Evolutionary conservation across 2,113 vertebrate genomes (phyloP).

Genomic region (Protomyctophum bolini): DNA sequence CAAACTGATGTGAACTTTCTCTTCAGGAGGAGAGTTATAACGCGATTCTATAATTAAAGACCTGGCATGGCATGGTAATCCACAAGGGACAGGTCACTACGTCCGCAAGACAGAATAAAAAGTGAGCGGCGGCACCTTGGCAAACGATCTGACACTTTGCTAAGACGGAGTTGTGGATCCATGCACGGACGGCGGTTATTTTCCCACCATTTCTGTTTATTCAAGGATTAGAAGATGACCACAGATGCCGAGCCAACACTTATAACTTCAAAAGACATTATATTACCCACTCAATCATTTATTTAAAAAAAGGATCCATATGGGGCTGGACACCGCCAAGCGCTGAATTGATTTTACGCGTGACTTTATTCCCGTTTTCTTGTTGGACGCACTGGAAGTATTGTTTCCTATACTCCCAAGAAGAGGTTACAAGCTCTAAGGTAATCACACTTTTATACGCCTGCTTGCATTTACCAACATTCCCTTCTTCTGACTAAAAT

Average conservation of each 20-base stretch:
- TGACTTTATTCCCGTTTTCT: slow-evolving; percentile 6
- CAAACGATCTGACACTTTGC: slow-evolving; percentile 38
- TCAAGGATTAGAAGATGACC: slow-evolving; percentile 52
- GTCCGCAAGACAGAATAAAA: slow-evolving; percentile 79
- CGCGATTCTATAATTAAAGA: slow-evolving; percentile 68
- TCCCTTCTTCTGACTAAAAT: neutral
- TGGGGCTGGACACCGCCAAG: neutral
- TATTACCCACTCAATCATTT: neutral
- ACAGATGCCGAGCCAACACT: slow-evolving; percentile 61
- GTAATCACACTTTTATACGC: neutral
- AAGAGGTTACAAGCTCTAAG: neutral
- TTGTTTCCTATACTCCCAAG: neutral
- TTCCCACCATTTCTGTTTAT: slow-evolving; percentile 59
- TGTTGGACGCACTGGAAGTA: slow-evolving; percentile 10
- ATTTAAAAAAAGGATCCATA: slow-evolving; percentile 12
- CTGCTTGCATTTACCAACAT: neutral
- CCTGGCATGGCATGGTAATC: slow-evolving; percentile 59
- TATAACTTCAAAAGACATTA: slow-evolving; percentile 59
- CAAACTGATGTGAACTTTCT: slow-evolving; percentile 53
- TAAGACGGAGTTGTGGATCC: slow-evolving; percentile 46
- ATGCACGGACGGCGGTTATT: slow-evolving; percentile 59
- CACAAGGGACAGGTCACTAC: slow-evolving; percentile 79
- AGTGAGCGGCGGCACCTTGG: slow-evolving; percentile 60
- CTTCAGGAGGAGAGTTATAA: slow-evolving; percentile 50
- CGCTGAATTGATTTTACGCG: slow-evolving; percentile 16